A percentile compares a stretch with the other conserved stretches of the same genome.
phyloP scores from a whole-genome alignment of 2,113 vertebrate genomes.

The Carettochelys insculpta region DNA sequence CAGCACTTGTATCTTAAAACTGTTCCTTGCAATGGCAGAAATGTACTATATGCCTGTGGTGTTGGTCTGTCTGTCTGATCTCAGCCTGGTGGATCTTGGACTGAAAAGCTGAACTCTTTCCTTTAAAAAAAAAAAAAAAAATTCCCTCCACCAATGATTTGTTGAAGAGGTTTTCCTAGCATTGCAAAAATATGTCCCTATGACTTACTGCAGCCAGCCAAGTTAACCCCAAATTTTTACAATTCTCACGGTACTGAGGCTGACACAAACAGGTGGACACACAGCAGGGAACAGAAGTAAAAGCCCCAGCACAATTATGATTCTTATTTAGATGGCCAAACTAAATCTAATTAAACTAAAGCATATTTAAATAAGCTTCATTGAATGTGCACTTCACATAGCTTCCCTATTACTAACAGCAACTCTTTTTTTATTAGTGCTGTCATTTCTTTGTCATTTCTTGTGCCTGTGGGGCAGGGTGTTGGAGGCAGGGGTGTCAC shows the following conservation, averaged over 20 bases:
- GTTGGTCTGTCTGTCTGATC: neutral
- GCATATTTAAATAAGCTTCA: constrained; percentile 63
- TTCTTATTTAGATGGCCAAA: constrained; percentile 66
- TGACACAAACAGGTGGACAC: constrained; percentile 73
- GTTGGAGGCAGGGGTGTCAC: neutral
- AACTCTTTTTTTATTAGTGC: neutral
- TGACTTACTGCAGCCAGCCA: neutral
- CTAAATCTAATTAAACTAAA: constrained; percentile 71
- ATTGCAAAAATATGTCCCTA: neutral
- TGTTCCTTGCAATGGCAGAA: neutral
- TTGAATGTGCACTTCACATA: constrained; percentile 28
- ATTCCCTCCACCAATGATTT: fast-evolving
- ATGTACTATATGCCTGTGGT: neutral
- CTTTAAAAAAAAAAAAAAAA: neutral
- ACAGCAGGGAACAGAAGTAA: constrained; percentile 45
- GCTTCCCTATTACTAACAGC: neutral
- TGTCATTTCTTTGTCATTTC: neutral
- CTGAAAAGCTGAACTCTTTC: neutral
- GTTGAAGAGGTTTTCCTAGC: neutral
- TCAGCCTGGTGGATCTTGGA: neutral
- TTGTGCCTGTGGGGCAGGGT: neutral
- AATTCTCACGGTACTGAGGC: constrained; percentile 27
- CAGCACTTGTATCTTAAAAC: neutral
- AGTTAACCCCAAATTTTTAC: constrained; percentile 15
- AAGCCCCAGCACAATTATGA: constrained; percentile 50